Percentiles rank a stretch among this genome's conserved stretches.
Evolutionary conservation across 2,888 invertebrate genomes (phyloP).

Genomic region (Eristalis tenax): DNA sequence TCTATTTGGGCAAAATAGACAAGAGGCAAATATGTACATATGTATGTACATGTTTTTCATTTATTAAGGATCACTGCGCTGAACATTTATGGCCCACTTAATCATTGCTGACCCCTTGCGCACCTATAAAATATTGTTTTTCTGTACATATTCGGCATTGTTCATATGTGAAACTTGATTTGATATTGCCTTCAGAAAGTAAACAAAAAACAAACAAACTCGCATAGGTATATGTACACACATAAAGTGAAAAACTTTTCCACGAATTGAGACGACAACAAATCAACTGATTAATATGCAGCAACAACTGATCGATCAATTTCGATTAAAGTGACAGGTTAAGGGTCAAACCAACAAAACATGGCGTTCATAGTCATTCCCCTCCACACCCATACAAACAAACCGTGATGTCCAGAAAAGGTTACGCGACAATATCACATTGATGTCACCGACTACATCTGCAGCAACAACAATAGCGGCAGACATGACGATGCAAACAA

Average conservation of each 20-base stretch:
- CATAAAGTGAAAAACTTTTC: constrained; percentile 5
- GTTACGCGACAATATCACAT: background rate
- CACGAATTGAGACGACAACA: constrained; percentile 25
- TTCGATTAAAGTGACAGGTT: constrained; percentile 50
- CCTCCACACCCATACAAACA: constrained; percentile 3
- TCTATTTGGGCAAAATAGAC: background rate
- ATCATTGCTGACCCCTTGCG: background rate
- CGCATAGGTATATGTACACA: background rate
- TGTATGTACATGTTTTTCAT: background rate
- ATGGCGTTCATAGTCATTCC: constrained; percentile 29
- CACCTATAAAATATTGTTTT: background rate
- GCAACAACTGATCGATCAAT: constrained; percentile 54
- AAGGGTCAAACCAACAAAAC: constrained; percentile 37
- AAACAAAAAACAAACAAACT: background rate
- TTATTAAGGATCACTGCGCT: background rate
- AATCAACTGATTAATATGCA: constrained; percentile 31
- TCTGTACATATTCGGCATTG: background rate
- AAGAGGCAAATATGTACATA: background rate
- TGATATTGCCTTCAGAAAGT: background rate
- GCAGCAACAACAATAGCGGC: background rate
- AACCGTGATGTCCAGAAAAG: constrained; percentile 30
- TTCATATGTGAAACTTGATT: too few species aligned
- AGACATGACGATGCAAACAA: background rate
- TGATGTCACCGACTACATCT: background rate
- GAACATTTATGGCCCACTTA: background rate